Base-by-base conservation (phyloP, 2,888 invertebrate genomes). In the Cantharis rustica region DNA sequence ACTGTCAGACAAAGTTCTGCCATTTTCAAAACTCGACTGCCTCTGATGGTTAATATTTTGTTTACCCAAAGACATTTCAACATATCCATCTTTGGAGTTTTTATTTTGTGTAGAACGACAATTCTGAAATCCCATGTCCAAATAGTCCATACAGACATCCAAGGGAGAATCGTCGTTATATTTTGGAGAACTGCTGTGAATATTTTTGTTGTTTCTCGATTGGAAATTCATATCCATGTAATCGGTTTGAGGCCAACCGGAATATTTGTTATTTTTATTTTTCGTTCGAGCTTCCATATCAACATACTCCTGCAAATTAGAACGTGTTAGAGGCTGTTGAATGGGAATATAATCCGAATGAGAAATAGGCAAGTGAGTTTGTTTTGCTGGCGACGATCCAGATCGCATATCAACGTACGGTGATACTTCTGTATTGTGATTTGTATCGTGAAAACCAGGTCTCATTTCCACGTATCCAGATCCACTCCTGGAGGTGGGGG, bases 51-150 rank as follows among this genome's bases (percentile, higher is more conserved):
- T 26, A 5, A 31, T 31, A 84, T 86, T 75, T 86, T 86, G 11
- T 84, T 84, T 83, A 86, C 90, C 87, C 88, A 92, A 63, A 0
- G 90, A 90, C 93, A 93, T 93, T 83, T 93, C 93, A 61, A 93
- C 92, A 84, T 93, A 93, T 27, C 92, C 93, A 66, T 92, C 92
- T 1, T 89, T 89, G 0, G 89, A 31, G 15, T 66, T 31, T 16
- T 72, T 75, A 31, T 72, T 73, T 62, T 47, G 68, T 70, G 68
- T 71, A 77, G 64, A 77, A 69, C n/a, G 20, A 13, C 63, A 27
- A 13, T 61, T 17, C 16, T 66, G 73, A 68, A 71, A 79, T 10
- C 68, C 82, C 74, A 81, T 78, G 26, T 83, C 83, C 72, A 83
- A 82, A 72, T 82, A 82, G 62, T 82, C 82, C 63, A 82, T 79